Base-by-base conservation (phyloP, 1,140 invertebrate species). In the Apis laboriosa region DNA sequence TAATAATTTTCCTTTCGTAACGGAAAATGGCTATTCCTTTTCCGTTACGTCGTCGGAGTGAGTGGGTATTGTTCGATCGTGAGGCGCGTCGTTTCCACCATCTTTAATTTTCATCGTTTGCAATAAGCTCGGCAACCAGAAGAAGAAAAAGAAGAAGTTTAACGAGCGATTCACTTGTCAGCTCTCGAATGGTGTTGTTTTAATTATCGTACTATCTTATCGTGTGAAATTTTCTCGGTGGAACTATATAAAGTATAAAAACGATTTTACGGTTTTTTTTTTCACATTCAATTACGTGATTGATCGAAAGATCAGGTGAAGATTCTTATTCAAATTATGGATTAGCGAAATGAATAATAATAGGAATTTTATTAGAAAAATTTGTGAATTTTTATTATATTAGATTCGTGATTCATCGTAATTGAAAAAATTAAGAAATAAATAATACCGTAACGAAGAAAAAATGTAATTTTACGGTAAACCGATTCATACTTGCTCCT, bases 51-150 rank as follows among this genome's bases (percentile, higher is more conserved):
- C 28, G 43, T 43, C 34, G 34, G 34, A 7, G 67, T 24, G 15
- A 24, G n/a, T 2, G 12, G 15, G 21, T 49, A 80, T 80, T 80
- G 70, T 80, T 80, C 77, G 55, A 13, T 4, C 0, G 19, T n/a
- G 70, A 63, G 49, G 68, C 19, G 58, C 51, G 77, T 80, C 77
- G 68, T 80, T 73, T 80, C 77, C 77, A 80, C 56, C 68, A 73
- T 63, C 77, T 80, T 80, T 80, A 80, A 80, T 80, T 80, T 80
- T 53, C 70, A 80, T 73, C 77, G 68, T 21, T 80, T 55, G 63
- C 66, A 73, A 80, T 80, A 73, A 80, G 68, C 58, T 21, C 56
- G 51, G 13, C 58, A 19, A 19, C 4, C 21, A 49, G 19, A 51
- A 49, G 67, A 43, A 43, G 34, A 43, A 43, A 43, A 43, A 43